phyloP scores from a whole-genome alignment of 2,888 invertebrate species.

The Amorpha juglandis region DNA sequence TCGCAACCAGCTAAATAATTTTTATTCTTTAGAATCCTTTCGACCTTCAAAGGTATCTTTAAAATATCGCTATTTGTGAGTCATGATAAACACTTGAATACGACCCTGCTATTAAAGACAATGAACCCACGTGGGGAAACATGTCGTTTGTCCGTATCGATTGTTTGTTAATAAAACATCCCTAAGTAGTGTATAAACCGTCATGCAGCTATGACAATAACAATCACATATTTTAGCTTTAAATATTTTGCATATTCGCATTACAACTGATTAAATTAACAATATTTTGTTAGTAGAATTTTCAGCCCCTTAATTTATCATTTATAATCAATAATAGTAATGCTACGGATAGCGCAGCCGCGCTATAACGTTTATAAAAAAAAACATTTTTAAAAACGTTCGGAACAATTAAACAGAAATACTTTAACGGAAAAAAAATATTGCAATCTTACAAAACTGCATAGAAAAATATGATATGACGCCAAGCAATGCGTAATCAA shows the following conservation, averaged over 20 bases:
- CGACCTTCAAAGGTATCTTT: not conserved
- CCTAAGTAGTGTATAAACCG: slow-evolving; percentile 24
- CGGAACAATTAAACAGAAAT: not conserved
- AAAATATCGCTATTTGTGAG: not conserved
- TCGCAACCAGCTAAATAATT: too few species aligned
- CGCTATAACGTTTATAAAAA: too few species aligned
- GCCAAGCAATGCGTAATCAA: not conserved
- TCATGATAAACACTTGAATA: not conserved
- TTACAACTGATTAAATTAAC: not conserved
- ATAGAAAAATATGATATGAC: not conserved
- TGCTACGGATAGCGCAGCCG: too few species aligned
- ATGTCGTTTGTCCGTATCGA: slow-evolving; percentile 27
- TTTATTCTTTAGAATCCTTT: too few species aligned
- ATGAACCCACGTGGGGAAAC: slow-evolving; percentile 38
- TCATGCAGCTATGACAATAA: not conserved
- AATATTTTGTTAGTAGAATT: too few species aligned
- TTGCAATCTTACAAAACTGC: not conserved
- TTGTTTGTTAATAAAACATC: slow-evolving; percentile 34
- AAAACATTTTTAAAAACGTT: too few species aligned
- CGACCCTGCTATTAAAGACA: slow-evolving; percentile 20
- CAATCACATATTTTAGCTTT: not conserved
- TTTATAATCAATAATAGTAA: too few species aligned
- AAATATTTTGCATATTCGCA: not conserved
- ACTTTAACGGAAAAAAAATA: not conserved
- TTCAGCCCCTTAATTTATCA: too few species aligned